Base-by-base conservation (phyloP, 2,797 vertebrate species). In the Bradypodion ventrale region DNA sequence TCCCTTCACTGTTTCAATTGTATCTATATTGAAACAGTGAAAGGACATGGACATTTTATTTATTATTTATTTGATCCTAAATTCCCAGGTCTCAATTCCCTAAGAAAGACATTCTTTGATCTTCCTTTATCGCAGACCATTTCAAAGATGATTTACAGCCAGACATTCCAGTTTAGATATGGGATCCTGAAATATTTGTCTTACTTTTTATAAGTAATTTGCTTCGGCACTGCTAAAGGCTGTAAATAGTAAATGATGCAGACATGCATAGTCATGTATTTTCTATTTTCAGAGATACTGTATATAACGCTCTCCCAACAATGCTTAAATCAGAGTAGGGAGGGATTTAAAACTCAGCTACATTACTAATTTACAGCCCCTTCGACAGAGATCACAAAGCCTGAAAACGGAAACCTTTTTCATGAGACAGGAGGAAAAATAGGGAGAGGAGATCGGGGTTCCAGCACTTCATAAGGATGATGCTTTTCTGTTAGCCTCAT, bases 151-250 rank as follows among this genome's bases (percentile, higher is more conserved):
- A 87, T 87, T 69, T 82, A 75, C 75, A 89, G 88, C 75, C 80
- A 87, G 77, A 66, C 84, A 85, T 93, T 92, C 89, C 75, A 84
- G 40, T 70, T 93, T 91, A 93, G 87, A 89, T 90, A 89, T 52
- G 35, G 84, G 88, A 89, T 93, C 86, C 94, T 93, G 90, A 92
- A 92, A 91, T 86, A 86, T 85, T 80, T 80, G 88, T 87, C 86
- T 92, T 87, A 79, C 83, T 89, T 89, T 91, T 87, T 75, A 82
- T 69, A 81, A 82, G 88, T 89, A 84, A 94, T 93, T 94, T 94
- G 84, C 89, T 92, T 93, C 87, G 74, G 78, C 90, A 81, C 85
- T 90, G 74, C 92, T 93, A 81, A 78, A 76, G 80, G 82, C 59
- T 86, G 79, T 84, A 89, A 86, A 87, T 76, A 81, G 90, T 87